Evolutionary conservation across 2,113 vertebrate genomes (phyloP), one percentile per base, ranked within the genome.

Genomic region (Pionites leucogaster): DNA sequence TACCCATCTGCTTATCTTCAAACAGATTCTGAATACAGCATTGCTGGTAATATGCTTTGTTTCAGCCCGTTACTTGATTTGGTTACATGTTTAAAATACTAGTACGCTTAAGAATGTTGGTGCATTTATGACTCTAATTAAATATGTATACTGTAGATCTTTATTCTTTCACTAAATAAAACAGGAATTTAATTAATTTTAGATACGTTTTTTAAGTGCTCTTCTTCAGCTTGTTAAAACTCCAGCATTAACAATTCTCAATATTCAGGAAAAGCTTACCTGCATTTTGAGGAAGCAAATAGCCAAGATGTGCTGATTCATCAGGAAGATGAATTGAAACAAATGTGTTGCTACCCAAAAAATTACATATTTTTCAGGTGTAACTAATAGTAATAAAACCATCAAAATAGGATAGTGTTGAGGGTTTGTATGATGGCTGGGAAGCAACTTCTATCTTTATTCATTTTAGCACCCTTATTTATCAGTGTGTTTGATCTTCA

Each of bases 91-190:
- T 92, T 91, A 62, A 95, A 96, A 95, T 87, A 80, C 57, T 92
- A 92, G 84, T 88, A 86, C 11, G 24, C 65, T 95, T 91, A 77
- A 93, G 49, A 79, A 67, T 82, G n/a, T 74, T 93, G 53, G n/a
- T 92, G 82, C 33, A 35, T 88, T 92, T 95, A 76, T 72, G 27
- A 50, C 53, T 94, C 70, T 90, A 92, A 86, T 93, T 81, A 96
- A 80, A 78, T 64, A 77, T 42, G 41, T 79, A 67, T 72, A 68
- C 10, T 72, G 46, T 62, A 83, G 62, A 62, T 81, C 44, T 94
- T 79, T 81, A 71, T 70, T 90, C 31, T 88, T 95, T 37, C 62
- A 77, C 31, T 77, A 76, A 92, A 63, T 86, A 84, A 82, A 95
- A 60, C 10, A 59, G n/a, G 25, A 49, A 9, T 85, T 90, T 84